Evolutionary conservation across 2,113 vertebrate species (phyloP), one percentile per base, ranked within the genome.

Genomic region (Numenius arquata): DNA sequence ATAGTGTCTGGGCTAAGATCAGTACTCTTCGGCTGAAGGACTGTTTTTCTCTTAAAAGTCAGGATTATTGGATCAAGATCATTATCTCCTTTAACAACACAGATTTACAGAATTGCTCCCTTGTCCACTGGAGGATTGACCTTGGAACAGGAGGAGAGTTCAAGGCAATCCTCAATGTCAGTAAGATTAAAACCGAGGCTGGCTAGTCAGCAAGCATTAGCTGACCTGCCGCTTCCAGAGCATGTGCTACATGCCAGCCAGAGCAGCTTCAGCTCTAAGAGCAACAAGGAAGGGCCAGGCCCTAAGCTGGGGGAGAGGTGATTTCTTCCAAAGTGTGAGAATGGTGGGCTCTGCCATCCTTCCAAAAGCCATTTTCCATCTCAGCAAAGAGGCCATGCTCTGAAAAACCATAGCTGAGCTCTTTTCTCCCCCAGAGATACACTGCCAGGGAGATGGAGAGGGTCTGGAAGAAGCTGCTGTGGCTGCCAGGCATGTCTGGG

Each of bases 111-210:
- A 95, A 89, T 85, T 92, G 80, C 32, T 91, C 40, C 41, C 53
- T 87, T 88, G 81, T 89, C 84, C 32, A 18, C 45, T 65, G 70
- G 70, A 82, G 89, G 86, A 90, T 65, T 93, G 89, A 96, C 92
- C 95, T 96, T 93, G 90, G 45, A 92, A 65, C 53, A 73, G 73
- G 45, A 93, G 76, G 85, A 90, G 50, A 10, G 50, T 91, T 93
- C 62, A 79, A 79, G 74, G 87, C 91, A 95, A 88, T 96, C 89
- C 66, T 95, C 32, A 20, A 4, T 85, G 89, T 85, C 84, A 94
- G 66, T 85, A 50, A 94, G 96, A 96, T 96, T 96, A 96, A 91
- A 95, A 66, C 66, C 2, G 9, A 62, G 70, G 76, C 89, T 85
- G 94, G 79, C 80, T 94, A 70, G 86, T 88, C 80, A 91, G 89